phyloP scores from a whole-genome alignment of 2,797 vertebrate genomes.

The Rhabdomys pumilio region DNA sequence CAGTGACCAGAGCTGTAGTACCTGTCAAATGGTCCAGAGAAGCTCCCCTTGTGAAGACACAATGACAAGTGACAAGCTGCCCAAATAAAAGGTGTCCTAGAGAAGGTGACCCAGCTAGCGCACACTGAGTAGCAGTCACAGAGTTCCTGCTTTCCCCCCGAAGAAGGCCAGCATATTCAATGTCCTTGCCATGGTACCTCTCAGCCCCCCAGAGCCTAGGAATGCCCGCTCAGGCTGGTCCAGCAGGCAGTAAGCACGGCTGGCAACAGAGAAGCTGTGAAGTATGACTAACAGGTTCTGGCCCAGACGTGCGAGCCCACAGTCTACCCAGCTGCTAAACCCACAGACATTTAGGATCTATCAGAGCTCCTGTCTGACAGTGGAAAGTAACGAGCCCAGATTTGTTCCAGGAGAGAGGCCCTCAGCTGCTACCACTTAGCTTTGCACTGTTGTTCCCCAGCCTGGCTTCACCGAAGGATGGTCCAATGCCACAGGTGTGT shows the following conservation, averaged over 20 bases:
- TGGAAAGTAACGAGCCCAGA: conserved; percentile 79
- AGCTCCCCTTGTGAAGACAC: fast-evolving
- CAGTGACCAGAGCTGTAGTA: not conserved
- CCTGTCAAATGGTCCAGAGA: not conserved
- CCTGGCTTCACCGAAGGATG: conserved; percentile 65
- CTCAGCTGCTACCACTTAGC: conserved; percentile 80
- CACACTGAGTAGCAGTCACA: fast-evolving
- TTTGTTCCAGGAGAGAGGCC: conserved; percentile 85
- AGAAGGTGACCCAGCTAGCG: fast-evolving
- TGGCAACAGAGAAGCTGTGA: conserved; percentile 79
- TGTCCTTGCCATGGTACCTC: not conserved
- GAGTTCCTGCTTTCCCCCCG: not conserved
- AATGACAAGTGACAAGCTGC: not conserved
- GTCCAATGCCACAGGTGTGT: conserved; percentile 57
- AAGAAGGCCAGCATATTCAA: not conserved
- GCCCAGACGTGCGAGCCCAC: conserved; percentile 82
- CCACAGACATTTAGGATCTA: conserved; percentile 85
- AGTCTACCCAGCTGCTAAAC: conserved; percentile 84
- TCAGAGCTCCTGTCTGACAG: conserved; percentile 79
- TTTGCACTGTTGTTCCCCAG: conserved; percentile 8
- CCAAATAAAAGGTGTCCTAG: too few relatives aligned
- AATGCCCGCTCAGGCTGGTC: conserved; percentile 78
- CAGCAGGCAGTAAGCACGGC: conserved; percentile 73
- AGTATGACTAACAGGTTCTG: conserved; percentile 86
- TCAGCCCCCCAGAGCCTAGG: conserved; percentile 23